Evolutionary conservation across 2,113 vertebrate genomes (phyloP).

Genomic region (Australoheros scitulus): DNA sequence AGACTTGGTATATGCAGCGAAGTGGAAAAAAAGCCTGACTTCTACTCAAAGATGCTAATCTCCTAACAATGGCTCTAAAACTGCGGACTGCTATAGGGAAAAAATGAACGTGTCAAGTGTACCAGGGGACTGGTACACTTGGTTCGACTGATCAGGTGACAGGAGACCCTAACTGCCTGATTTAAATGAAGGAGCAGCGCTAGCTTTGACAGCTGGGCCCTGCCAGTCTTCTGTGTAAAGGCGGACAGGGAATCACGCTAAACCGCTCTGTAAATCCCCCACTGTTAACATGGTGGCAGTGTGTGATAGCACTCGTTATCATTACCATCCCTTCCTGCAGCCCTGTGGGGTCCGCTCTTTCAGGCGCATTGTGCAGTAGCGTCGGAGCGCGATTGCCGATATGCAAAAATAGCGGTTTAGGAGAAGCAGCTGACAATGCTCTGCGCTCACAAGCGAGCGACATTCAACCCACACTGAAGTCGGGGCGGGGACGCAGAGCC

Average conservation of each 20-base stretch:
- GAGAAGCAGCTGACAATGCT: background rate
- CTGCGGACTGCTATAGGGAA: background rate
- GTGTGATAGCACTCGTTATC: background rate
- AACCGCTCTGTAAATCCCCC: background rate
- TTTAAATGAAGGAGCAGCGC: background rate
- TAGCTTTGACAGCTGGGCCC: constrained; percentile 10
- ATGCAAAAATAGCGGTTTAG: background rate
- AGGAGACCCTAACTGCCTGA: background rate
- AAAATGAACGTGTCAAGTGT: background rate
- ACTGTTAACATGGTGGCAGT: background rate
- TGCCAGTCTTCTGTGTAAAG: background rate
- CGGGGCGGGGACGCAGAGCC: constrained; percentile 34
- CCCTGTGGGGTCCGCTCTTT: background rate
- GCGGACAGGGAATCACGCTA: background rate
- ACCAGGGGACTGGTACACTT: background rate
- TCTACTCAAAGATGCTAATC: background rate
- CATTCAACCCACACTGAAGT: background rate
- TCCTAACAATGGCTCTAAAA: background rate
- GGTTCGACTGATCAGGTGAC: constrained; percentile 2
- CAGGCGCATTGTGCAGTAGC: too few relatives aligned
- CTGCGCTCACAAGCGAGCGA: background rate
- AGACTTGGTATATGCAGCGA: background rate
- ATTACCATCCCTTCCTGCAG: background rate
- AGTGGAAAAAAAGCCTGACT: background rate
- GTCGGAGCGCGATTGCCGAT: background rate